A percentile compares a stretch with the other conserved stretches of the same genome.
These are phyloP conservation scores for Gobiocypris rarus DNA, from an alignment of 2,113 vertebrate species.

Conservation along the genomic window DNA sequence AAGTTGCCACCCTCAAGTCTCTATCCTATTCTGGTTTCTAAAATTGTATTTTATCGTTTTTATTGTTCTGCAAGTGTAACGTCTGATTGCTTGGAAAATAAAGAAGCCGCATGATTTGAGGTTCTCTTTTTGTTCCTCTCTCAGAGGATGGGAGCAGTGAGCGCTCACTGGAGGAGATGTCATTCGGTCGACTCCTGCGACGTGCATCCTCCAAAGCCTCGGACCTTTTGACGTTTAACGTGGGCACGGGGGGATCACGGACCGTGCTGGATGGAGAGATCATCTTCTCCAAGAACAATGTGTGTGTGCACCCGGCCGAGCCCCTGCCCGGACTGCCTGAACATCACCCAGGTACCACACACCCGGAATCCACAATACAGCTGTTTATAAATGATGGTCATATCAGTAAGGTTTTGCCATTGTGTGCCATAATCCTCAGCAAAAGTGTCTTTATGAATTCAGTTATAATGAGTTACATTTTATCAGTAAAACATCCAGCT, in stretches of 20 bases:
- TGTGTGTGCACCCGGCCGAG: slow-evolving; percentile 92
- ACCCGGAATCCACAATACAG: neutral
- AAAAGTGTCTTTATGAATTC: neutral
- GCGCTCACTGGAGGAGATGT: slow-evolving; percentile 81
- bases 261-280: slow-evolving; percentile 86
- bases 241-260: slow-evolving; percentile 74
- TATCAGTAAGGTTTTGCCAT: neutral
- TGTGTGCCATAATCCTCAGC: neutral
- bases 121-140: slow-evolving; percentile 43
- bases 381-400: neutral
- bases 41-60: neutral
- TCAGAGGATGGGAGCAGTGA: slow-evolving; percentile 88
- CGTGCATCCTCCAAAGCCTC: slow-evolving; percentile 94
- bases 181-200: slow-evolving; percentile 97
- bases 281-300: slow-evolving; percentile 98
- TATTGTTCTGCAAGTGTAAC: neutral
- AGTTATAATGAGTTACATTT: neutral
- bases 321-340: slow-evolving; percentile 86
- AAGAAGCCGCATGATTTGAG: neutral
- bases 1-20: too few relatives aligned
- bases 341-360: slow-evolving; percentile 89
- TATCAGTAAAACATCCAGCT: neutral
- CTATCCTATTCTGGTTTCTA: neutral
- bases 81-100: neutral
- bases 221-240: slow-evolving; percentile 91